Conservation (phyloP, 2,797 vertebrate genomes). For the Bradypodion ventrale region DNA sequence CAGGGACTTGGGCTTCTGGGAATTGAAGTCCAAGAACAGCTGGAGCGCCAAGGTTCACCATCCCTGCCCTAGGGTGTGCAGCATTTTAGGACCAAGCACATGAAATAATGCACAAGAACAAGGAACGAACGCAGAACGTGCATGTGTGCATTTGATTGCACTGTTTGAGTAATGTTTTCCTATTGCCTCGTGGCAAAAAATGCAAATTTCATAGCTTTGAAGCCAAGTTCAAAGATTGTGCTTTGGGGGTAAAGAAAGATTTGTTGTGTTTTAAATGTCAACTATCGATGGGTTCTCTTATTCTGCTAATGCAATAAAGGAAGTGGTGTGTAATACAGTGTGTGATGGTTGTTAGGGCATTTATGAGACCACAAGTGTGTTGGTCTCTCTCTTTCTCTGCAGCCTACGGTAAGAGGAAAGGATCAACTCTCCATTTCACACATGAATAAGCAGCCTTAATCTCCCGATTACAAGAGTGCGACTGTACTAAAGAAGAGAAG, state of each 20-base stretch:
- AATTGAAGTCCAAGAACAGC: too few species aligned
- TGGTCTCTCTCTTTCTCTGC: conserved; percentile 32
- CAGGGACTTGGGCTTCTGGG: too few species aligned
- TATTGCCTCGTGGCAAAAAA: conserved; percentile 42
- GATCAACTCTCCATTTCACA: conserved; percentile 87
- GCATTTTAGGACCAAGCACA: not conserved
- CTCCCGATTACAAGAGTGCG: conserved; percentile 75
- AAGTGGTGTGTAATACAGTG: conserved; percentile 73
- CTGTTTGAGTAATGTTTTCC: conserved; percentile 28
- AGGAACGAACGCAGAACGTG: too few species aligned
- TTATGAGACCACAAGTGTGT: conserved; percentile 64
- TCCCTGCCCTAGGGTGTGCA: not conserved
- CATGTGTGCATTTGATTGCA: accelerated
- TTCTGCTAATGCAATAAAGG: conserved; percentile 54
- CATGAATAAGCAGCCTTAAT: conserved; percentile 81
- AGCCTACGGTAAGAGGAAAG: conserved; percentile 71
- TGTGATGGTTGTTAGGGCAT: conserved; percentile 70
- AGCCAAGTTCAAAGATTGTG: conserved; percentile 42
- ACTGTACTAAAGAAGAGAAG: conserved; percentile 65
- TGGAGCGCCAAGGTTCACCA: too few species aligned
- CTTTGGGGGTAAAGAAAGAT: conserved; percentile 41
- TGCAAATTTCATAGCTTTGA: conserved; percentile 34
- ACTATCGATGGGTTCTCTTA: conserved; percentile 64
- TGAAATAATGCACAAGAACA: not conserved
- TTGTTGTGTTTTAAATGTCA: conserved; percentile 54